Conservation (phyloP, 2,797 vertebrate genomes). For the Poeciliopsis presidionis region DNA sequence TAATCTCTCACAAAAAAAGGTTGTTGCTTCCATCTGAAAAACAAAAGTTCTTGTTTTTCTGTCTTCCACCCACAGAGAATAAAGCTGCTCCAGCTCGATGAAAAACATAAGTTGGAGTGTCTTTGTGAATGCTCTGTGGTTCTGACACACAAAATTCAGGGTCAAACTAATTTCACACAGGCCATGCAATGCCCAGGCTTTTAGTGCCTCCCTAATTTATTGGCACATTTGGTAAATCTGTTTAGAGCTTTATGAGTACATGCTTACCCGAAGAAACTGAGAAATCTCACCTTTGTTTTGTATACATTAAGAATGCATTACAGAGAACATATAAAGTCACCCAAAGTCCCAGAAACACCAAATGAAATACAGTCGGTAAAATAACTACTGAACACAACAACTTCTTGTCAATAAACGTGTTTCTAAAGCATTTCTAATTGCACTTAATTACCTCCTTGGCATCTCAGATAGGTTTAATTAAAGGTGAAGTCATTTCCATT, state of each 20-base stretch:
- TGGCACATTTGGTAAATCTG: neutral
- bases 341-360: too few species aligned
- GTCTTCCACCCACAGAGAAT: slow-evolving; percentile 11
- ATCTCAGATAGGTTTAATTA: neutral
- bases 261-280: neutral
- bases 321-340: neutral
- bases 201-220: neutral
- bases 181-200: neutral
- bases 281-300: neutral
- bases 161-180: neutral
- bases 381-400: neutral
- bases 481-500: neutral
- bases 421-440: too few species aligned
- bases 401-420: neutral
- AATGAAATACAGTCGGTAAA: neutral
- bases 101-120: neutral
- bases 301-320: neutral
- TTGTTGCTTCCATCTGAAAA: slow-evolving; percentile 13
- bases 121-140: neutral
- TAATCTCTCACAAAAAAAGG: slow-evolving; percentile 30
- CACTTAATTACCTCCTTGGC: neutral
- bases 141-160: neutral
- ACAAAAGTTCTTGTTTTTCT: slow-evolving; percentile 19
- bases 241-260: neutral
- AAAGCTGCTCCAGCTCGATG: neutral